Evolutionary conservation across 2,888 invertebrate genomes (phyloP), one percentile per base, ranked within the genome.

Genomic region (Ptilodon capucinus): DNA sequence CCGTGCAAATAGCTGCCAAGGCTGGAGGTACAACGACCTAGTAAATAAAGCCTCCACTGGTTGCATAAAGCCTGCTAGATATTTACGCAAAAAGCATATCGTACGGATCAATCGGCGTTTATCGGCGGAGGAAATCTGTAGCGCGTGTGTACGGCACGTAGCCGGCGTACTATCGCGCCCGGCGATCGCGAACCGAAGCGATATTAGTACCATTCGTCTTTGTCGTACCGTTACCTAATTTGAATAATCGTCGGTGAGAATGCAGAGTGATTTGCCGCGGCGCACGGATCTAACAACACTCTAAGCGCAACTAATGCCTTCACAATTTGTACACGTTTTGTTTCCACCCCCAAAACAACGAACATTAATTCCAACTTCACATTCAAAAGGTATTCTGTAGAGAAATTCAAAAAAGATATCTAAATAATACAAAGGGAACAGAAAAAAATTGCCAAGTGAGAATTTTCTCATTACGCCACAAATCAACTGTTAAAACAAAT

Each of bases 181-280:
- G 67, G 80, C 81, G 79, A 89, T 90, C 90, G 81, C 81, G 66
- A 70, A 75, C 71, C 76, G 76, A 75, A 74, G 40, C 87, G 88
- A 86, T 90, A 90, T 90, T 88, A 89, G 81, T 80, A 79, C 88
- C 89, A 91, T 91, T 89, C 90, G 89, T 91, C 91, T 90, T 85
- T 90, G 91, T 91, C 91, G 87, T 86, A 79, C 82, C 82, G 78
- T 82, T 89, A 81, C 82, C 87, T 91, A 85, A 91, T 91, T 91
- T 90, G 84, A 90, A 91, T 91, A 91, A 91, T 91, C 89, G 86
- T 77, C 84, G 86, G 88, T 88, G 86, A 86, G 87, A 89, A 89
- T 86, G 79, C 80, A 79, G 77, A 81, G 79, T 84, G 81, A 86
- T 85, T 86, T 82, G 81, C 82, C 79, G 76, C 79, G 79, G 71